These are phyloP conservation scores for Callospermophilus lateralis DNA, from an alignment of 2,113 vertebrate genomes.

Conservation along the genomic window DNA sequence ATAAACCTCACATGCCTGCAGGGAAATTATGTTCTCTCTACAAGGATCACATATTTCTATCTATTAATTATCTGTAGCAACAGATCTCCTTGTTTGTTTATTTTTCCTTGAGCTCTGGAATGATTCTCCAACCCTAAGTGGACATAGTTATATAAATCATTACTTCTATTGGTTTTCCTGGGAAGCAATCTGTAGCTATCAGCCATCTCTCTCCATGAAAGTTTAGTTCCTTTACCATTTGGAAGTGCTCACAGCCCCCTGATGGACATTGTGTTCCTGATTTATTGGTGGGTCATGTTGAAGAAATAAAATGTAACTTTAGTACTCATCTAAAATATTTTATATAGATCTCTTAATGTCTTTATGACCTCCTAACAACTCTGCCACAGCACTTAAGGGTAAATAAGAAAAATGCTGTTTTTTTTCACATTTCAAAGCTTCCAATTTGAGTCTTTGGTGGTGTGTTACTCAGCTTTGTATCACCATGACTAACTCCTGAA, in stretches of 20 bases:
- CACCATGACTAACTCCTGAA: background rate
- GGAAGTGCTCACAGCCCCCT: background rate
- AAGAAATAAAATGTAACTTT: background rate
- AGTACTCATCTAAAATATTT: background rate
- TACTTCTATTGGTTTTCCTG: background rate
- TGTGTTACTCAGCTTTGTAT: background rate
- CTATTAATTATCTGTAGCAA: background rate
- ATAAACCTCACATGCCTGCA: background rate
- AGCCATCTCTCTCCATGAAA: background rate
- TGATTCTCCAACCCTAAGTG: background rate
- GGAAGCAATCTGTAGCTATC: background rate
- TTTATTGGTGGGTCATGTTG: background rate
- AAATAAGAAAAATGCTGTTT: background rate
- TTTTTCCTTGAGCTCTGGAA: background rate
- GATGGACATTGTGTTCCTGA: background rate
- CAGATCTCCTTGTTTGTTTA: background rate
- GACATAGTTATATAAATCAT: background rate
- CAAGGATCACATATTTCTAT: background rate
- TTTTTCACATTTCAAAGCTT: background rate
- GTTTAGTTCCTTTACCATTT: background rate
- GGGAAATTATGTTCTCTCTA: background rate
- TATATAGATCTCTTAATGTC: background rate
- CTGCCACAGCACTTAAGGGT: background rate
- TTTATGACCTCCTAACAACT: background rate
- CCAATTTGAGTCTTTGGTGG: background rate